These are phyloP conservation scores for Myioborus miniatus DNA, from an alignment of 2,797 vertebrate species.

Conservation along the genomic window DNA sequence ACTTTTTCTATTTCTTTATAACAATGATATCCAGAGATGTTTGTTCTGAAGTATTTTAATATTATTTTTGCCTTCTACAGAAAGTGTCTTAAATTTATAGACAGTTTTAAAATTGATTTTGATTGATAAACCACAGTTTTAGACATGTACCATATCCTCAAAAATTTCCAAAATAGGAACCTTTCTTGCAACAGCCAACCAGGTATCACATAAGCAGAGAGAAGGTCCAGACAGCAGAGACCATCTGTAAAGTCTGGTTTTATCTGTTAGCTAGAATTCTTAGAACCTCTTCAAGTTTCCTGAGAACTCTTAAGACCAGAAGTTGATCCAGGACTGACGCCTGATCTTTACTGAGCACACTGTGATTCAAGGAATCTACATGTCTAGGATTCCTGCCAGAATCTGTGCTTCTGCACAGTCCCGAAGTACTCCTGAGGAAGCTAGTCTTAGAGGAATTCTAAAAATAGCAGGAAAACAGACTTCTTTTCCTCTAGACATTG, in stretches of 20 bases:
- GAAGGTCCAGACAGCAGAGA: neutral
- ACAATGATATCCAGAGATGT: neutral
- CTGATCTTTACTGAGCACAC: neutral
- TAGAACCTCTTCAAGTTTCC: neutral
- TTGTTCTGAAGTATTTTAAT: neutral
- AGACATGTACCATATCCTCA: neutral
- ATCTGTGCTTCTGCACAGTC: neutral
- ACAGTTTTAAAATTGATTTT: neutral
- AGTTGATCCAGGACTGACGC: neutral
- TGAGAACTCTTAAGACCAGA: neutral
- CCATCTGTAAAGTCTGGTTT: neutral
- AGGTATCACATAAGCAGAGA: neutral
- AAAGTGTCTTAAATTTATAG: neutral
- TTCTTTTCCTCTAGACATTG: neutral
- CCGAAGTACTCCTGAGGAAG: neutral
- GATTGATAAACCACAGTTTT: neutral
- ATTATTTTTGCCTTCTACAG: neutral
- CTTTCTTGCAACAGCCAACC: neutral
- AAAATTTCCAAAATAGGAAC: neutral
- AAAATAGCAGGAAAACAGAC: neutral
- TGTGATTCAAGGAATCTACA: neutral
- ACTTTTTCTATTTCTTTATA: neutral
- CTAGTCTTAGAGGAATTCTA: neutral
- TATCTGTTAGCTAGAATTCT: neutral
- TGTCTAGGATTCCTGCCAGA: neutral